Conservation (phyloP, 1,140 invertebrate species). For the Gonioctena quinquepunctata region DNA sequence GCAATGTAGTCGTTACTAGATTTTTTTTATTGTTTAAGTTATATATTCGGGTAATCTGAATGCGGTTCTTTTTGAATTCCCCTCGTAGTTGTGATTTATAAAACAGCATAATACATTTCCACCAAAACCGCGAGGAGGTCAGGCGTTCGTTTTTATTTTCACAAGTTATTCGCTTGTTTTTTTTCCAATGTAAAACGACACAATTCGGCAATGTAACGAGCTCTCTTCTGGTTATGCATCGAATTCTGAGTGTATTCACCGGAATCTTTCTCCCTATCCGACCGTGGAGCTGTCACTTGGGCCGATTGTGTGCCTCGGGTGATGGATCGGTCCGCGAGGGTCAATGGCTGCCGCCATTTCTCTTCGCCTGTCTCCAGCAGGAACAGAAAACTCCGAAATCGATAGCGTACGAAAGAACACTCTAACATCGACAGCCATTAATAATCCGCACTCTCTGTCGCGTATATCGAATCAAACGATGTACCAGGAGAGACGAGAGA, state of each 20-base stretch:
- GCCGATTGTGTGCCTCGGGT: slow-evolving; percentile 53
- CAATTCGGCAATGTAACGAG: no score
- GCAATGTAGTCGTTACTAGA: no score
- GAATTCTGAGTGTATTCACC: background rate
- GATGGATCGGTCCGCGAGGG: slow-evolving; percentile 73
- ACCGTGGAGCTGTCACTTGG: slow-evolving; percentile 21
- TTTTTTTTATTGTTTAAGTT: no score
- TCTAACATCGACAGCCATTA: slow-evolving; percentile 31
- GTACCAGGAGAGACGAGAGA: background rate
- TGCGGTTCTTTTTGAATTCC: no score
- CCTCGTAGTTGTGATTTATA: no score
- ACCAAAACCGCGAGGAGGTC: no score
- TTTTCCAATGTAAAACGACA: no score
- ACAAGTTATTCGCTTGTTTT: no score
- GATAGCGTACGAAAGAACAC: slow-evolving; percentile 39
- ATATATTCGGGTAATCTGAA: no score
- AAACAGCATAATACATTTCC: no score
- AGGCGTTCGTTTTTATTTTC: no score
- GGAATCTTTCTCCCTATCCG: slow-evolving; percentile 20
- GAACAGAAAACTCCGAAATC: slow-evolving; percentile 43
- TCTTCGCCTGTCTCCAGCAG: slow-evolving; percentile 62
- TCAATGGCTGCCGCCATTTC: slow-evolving; percentile 76
- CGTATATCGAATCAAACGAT: background rate
- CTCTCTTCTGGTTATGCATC: slow-evolving; percentile 72
- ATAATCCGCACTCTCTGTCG: slow-evolving; percentile 22